Evolutionary conservation across 2,113 vertebrate genomes (phyloP).

Genomic region (Neolamprologus hecqui): DNA sequence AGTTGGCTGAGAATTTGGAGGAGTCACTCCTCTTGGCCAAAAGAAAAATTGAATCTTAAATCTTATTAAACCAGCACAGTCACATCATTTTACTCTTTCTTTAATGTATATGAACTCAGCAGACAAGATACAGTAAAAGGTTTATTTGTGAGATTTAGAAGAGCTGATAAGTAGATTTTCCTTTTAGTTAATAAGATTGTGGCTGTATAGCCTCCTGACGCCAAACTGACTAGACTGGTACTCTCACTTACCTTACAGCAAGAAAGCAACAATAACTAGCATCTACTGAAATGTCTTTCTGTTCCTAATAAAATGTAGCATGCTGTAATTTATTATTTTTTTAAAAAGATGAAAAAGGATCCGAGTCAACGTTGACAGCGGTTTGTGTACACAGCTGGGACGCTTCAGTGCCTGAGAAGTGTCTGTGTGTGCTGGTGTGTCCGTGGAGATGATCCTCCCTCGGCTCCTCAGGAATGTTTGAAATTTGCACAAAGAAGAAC

Average conservation of each 20-base stretch:
- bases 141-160: neutral
- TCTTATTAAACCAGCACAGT: neutral
- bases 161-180: neutral
- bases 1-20: neutral
- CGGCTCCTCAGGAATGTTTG: slow-evolving; percentile 68
- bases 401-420: slow-evolving; percentile 21
- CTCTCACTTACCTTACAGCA: neutral
- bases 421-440: slow-evolving; percentile 33
- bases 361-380: neutral
- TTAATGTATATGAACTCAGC: neutral
- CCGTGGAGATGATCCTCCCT: slow-evolving; percentile 65
- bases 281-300: neutral
- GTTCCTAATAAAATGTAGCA: neutral
- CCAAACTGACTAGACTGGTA: neutral
- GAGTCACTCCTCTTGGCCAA: neutral
- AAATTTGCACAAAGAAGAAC: slow-evolving; percentile 45
- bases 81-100: neutral
- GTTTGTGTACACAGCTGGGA: slow-evolving; percentile 63
- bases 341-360: neutral
- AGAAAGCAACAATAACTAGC: neutral
- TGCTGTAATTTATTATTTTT: fast-evolving
- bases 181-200: neutral
- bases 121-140: neutral
- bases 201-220: neutral
- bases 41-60: neutral